Base-by-base conservation (phyloP, 2,888 invertebrate genomes). In the Serripes groenlandicus region DNA sequence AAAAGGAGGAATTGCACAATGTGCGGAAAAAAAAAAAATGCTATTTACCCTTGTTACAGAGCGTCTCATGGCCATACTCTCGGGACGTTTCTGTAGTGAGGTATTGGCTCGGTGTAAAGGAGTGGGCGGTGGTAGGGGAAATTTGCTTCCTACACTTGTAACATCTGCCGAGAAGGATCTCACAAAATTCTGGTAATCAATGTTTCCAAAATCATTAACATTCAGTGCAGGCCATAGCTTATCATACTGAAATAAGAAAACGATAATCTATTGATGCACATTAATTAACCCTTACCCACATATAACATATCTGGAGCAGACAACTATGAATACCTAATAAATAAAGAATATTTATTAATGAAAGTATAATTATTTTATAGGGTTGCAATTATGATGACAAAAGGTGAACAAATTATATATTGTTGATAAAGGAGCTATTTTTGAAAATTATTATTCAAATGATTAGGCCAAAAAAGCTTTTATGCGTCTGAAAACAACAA, bases 181-280 rank as follows among this genome's bases (percentile, higher is more conserved):
- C 71, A 94, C 79, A 86, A 94, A 94, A 28, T 91, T 90, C 23
- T 88, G 88, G 85, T 94, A 94, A 69, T 93, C 91, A 23, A 94
- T 71, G 77, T 94, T 94, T 35, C 92, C 92, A 86, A 91, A 93
- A 75, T 93, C 93, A 86, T 93, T 94, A 5, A 92, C 86, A 0
- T 90, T 86, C 28, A 92, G 78, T 23, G 83, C 68, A 5, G 83
- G 71, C 93, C 92, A 93, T 5, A 94, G 30, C n/a, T 83, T 89
- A 21, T 93, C 91, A 91, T 93, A 93, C 94, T 94, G 83, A 83
- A 69, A 74, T 18, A 11, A 30, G 35, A 35, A n/a, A 49, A 26
- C 54, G 23, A 26, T 32, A n/a, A n/a, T 18, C 49, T 49, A 49
- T 49, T 49, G 18, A n/a, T n/a, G n/a, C n/a, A n/a, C n/a, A n/a